Percentiles rank a stretch among this genome's conserved stretches.
phyloP scores from a whole-genome alignment of 2,113 vertebrate species.

The Tursiops truncatus region DNA sequence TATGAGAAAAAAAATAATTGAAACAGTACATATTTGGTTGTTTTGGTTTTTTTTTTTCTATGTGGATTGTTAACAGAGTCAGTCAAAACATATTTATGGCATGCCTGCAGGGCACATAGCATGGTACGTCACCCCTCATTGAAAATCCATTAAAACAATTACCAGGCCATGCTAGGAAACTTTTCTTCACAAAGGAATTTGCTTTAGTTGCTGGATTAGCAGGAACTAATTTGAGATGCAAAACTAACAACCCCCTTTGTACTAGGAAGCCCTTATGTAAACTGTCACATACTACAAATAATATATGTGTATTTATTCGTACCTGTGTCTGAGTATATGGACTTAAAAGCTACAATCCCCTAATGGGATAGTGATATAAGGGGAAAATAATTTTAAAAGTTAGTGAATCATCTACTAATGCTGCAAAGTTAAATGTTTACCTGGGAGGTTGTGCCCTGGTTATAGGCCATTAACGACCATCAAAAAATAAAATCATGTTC shows the following conservation, averaged over 20 bases:
- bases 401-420: constrained; percentile 35
- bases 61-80: background rate
- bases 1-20: background rate
- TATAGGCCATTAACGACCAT: constrained; percentile 22
- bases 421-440: constrained; percentile 60
- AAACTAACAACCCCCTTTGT: constrained; percentile 1
- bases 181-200: constrained; percentile 60
- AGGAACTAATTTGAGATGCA: constrained; percentile 58
- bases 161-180: constrained; percentile 56
- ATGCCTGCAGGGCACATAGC: background rate
- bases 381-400: background rate
- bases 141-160: constrained; percentile 69
- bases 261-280: constrained; percentile 2
- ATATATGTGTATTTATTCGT: background rate
- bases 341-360: background rate
- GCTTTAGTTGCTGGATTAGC: constrained; percentile 25
- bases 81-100: constrained; percentile 54
- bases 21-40: background rate
- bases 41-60: background rate
- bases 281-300: background rate
- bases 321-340: background rate
- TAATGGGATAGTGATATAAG: background rate
- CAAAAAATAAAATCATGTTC: constrained; percentile 40
- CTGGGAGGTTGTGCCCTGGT: background rate
- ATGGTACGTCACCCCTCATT: constrained; percentile 58